Conservation (phyloP, 2,113 vertebrate genomes). For the Equus quagga region DNA sequence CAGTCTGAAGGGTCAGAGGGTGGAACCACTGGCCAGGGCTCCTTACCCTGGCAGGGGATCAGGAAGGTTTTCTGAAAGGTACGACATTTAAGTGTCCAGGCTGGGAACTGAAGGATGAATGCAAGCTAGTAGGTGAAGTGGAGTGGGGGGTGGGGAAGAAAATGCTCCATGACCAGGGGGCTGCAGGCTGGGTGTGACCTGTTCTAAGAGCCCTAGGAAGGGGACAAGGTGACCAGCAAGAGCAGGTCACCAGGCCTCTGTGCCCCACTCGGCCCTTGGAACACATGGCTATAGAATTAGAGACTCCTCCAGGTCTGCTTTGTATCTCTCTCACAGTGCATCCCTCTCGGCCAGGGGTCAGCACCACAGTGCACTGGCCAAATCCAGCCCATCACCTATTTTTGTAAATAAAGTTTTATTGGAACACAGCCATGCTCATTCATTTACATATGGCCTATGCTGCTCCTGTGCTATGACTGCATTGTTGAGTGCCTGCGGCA, state of each 20-base stretch:
- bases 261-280: background rate
- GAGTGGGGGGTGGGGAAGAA: background rate
- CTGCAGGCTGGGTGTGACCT: rapidly evolving
- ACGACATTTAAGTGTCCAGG: too few relatives aligned
- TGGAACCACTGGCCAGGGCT: background rate
- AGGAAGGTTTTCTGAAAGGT: background rate
- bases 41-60: background rate
- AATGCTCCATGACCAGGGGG: rapidly evolving
- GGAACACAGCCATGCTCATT: background rate
- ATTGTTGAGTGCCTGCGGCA: background rate
- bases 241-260: rapidly evolving
- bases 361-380: background rate
- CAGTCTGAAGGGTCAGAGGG: too few relatives aligned
- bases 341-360: background rate
- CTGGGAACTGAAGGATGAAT: background rate
- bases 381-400: background rate
- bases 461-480: background rate
- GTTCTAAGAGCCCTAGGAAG: background rate
- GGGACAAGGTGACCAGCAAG: background rate
- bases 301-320: background rate
- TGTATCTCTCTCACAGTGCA: background rate
- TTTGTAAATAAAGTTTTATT: background rate
- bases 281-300: background rate
- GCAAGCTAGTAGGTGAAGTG: too few relatives aligned
- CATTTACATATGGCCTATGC: too few relatives aligned